These are phyloP conservation scores for zebrafish (Danio rerio) DNA, from an alignment of 2,113 vertebrate genomes.

Conservation along the genomic window DNA sequence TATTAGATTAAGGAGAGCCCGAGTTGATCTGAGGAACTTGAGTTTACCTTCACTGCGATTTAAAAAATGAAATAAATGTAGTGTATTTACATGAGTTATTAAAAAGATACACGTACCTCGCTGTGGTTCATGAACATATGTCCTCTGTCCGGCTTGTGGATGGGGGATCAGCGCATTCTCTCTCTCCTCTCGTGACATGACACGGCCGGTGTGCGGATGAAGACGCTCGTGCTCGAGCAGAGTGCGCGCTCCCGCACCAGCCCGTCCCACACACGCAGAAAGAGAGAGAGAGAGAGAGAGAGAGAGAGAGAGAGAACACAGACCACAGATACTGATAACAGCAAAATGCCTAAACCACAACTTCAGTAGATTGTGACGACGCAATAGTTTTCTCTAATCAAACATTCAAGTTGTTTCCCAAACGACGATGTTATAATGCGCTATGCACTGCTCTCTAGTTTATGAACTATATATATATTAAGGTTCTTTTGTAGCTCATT, in stretches of 20 bases:
- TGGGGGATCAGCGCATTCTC: slow-evolving; percentile 50
- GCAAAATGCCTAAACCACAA: too few relatives aligned
- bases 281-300: too few relatives aligned
- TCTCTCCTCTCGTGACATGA: slow-evolving; percentile 26
- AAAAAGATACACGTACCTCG: slow-evolving; percentile 53
- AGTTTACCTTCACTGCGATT: neutral
- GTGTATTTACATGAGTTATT: neutral
- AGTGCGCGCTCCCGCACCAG: neutral
- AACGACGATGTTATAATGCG: too few relatives aligned
- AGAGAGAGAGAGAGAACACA: too few relatives aligned
- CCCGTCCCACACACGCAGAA: neutral
- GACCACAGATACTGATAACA: too few relatives aligned
- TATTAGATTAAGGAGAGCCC: neutral
- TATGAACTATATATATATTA: too few relatives aligned
- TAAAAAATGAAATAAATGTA: neutral
- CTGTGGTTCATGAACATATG: slow-evolving; percentile 50
- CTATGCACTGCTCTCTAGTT: too few relatives aligned
- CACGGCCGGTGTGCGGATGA: slow-evolving; percentile 24
- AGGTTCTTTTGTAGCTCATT: too few relatives aligned
- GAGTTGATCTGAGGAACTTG: neutral
- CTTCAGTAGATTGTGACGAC: too few relatives aligned
- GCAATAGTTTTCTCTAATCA: too few relatives aligned
- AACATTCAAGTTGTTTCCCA: too few relatives aligned
- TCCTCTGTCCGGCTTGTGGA: slow-evolving; percentile 1
- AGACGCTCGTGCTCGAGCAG: slow-evolving; percentile 13